phyloP scores from a whole-genome alignment of 2,888 invertebrate species.

The Apotomis betuletana region DNA sequence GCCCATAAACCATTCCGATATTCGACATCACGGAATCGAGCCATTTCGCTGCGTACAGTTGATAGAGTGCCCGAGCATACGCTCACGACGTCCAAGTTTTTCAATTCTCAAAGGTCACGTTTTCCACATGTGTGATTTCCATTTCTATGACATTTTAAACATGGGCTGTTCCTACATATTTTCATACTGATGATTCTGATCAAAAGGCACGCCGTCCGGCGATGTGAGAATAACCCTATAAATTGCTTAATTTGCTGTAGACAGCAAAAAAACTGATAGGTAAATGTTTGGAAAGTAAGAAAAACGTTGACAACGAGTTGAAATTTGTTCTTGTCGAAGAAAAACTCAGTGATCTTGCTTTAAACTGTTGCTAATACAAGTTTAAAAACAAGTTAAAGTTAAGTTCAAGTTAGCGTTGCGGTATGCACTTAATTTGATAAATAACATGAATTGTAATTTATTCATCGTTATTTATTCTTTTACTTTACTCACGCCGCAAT shows the following conservation, averaged over 20 bases:
- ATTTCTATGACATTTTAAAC: not conserved
- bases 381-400: slow-evolving; percentile 21
- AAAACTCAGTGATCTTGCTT: slow-evolving; percentile 10
- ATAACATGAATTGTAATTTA: slow-evolving; percentile 19
- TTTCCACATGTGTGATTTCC: not conserved
- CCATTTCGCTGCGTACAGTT: slow-evolving; percentile 50
- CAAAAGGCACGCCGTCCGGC: too few relatives aligned
- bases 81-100: slow-evolving; percentile 14
- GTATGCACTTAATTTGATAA: slow-evolving; percentile 15
- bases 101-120: slow-evolving; percentile 16
- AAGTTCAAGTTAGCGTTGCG: not conserved
- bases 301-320: not conserved
- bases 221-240: too few relatives aligned
- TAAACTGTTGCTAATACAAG: slow-evolving; percentile 1
- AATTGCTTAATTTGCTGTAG: too few relatives aligned
- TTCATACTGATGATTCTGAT: not conserved
- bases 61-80: slow-evolving; percentile 19
- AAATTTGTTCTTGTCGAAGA: slow-evolving; percentile 37
- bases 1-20: slow-evolving; percentile 73
- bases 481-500: slow-evolving; percentile 54
- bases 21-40: slow-evolving; percentile 62
- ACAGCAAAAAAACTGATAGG: not conserved
- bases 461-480: slow-evolving; percentile 54
- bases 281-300: slow-evolving; percentile 4
- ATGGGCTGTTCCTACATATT: not conserved